Conservation (phyloP, 2,888 invertebrate genomes). For the Danaus chrysippus region DNA sequence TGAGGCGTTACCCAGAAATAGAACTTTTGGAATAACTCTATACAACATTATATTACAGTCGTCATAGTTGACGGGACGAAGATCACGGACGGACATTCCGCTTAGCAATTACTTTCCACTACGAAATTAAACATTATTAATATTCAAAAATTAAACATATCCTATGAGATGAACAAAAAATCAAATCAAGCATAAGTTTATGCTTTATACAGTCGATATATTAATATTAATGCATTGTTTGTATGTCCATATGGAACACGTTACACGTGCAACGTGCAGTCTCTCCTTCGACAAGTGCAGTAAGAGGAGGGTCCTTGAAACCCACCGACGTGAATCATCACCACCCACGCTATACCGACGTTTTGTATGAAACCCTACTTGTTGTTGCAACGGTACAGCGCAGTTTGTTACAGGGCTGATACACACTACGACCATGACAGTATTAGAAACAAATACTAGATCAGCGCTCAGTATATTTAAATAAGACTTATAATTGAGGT, state of each 20-base stretch:
- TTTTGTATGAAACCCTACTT: constrained; percentile 26
- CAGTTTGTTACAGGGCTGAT: constrained; percentile 24
- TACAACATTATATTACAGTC: constrained; percentile 73
- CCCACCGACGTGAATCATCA: constrained; percentile 64
- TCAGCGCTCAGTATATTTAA: no score
- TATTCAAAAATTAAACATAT: neutral
- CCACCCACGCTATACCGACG: constrained; percentile 52
- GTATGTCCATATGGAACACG: constrained; percentile 15
- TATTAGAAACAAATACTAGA: neutral
- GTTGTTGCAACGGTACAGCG: constrained; percentile 27
- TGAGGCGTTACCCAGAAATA: constrained; percentile 69
- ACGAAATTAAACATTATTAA: constrained; percentile 10
- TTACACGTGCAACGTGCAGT: constrained; percentile 26
- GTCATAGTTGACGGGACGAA: constrained; percentile 68
- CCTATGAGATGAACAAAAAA: no score
- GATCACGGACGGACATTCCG: constrained; percentile 58
- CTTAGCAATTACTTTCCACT: constrained; percentile 19
- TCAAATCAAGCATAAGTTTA: no score
- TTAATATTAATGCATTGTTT: constrained; percentile 20
- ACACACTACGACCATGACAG: neutral
- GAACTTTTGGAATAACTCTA: constrained; percentile 76
- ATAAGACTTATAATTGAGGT: no score
- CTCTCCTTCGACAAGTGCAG: constrained; percentile 51
- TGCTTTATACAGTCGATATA: neutral
- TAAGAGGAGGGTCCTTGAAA: constrained; percentile 73